Evolutionary conservation across 2,113 vertebrate genomes (phyloP).

Genomic region (Macquaria australasica): DNA sequence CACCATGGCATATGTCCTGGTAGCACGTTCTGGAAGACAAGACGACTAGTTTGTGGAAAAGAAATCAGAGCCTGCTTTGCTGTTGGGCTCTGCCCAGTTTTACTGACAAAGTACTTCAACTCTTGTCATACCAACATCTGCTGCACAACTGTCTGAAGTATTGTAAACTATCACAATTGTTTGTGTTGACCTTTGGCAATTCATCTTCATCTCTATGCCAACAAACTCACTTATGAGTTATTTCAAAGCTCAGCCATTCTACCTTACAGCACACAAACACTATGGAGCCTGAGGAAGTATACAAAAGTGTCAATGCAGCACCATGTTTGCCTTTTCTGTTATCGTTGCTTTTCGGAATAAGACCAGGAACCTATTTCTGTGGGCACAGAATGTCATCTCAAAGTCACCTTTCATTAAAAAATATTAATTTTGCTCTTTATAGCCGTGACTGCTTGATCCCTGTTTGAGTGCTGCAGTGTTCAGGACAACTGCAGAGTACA

Average conservation of each 20-base stretch:
- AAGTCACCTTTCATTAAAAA: not conserved
- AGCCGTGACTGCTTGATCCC: not conserved
- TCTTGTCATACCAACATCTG: slow-evolving; percentile 3
- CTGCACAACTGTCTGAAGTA: slow-evolving; percentile 1
- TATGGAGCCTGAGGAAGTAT: not conserved
- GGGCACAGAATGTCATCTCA: not conserved
- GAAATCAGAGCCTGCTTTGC: not conserved
- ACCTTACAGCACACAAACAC: not conserved
- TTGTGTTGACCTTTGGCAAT: slow-evolving; percentile 14
- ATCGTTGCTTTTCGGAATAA: not conserved
- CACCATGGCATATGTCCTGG: slow-evolving; percentile 7
- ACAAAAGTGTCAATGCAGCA: not conserved
- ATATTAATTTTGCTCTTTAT: not conserved
- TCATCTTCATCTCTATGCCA: not conserved
- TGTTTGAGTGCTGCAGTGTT: not conserved
- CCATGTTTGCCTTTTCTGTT: not conserved
- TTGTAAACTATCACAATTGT: slow-evolving; percentile 26
- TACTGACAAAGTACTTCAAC: not conserved
- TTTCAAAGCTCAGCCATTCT: not conserved
- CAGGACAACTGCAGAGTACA: not conserved
- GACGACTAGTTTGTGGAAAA: not conserved
- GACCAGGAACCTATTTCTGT: not conserved
- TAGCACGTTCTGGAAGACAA: slow-evolving; percentile 4
- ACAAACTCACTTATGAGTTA: not conserved
- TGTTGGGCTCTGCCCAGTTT: slow-evolving; percentile 3